These are phyloP conservation scores for Cephus nigrinus DNA, from an alignment of 2,888 invertebrate genomes.

Conservation along the genomic window DNA sequence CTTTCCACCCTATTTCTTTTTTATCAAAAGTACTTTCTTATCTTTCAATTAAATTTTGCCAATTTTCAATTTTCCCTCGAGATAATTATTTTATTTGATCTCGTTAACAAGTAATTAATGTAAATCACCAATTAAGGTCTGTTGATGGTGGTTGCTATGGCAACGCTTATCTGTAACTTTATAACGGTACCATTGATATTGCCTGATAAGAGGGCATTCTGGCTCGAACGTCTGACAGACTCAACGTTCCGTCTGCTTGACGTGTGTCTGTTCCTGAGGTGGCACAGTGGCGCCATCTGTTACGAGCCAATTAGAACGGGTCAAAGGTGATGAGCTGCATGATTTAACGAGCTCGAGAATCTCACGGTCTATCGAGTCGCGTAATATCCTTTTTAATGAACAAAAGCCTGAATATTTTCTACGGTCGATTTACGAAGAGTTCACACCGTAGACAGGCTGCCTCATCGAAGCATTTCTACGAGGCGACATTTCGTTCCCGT, in stretches of 20 bases:
- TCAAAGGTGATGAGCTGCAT: constrained; percentile 3
- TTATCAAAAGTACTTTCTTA: neutral
- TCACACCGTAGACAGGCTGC: neutral
- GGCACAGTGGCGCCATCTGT: constrained; percentile 3
- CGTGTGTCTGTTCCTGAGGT: neutral
- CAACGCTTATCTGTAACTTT: neutral
- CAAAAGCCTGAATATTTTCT: neutral
- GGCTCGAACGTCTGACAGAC: neutral
- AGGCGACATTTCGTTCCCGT: no score
- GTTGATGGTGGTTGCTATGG: neutral
- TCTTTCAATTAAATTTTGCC: neutral
- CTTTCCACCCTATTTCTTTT: no score
- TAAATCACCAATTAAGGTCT: neutral
- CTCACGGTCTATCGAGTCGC: neutral
- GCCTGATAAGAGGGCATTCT: neutral
- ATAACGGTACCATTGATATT: neutral
- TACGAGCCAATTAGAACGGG: neutral
- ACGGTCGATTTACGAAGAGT: neutral
- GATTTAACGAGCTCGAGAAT: neutral
- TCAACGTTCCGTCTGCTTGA: neutral
- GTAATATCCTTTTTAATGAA: neutral
- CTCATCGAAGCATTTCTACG: neutral
- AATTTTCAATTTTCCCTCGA: neutral
- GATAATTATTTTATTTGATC: neutral
- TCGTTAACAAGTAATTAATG: neutral